A percentile compares a stretch with the other conserved stretches of the same genome.
Conservation (phyloP, 1,140 invertebrate genomes). For the Drosophila melanica region DNA sequence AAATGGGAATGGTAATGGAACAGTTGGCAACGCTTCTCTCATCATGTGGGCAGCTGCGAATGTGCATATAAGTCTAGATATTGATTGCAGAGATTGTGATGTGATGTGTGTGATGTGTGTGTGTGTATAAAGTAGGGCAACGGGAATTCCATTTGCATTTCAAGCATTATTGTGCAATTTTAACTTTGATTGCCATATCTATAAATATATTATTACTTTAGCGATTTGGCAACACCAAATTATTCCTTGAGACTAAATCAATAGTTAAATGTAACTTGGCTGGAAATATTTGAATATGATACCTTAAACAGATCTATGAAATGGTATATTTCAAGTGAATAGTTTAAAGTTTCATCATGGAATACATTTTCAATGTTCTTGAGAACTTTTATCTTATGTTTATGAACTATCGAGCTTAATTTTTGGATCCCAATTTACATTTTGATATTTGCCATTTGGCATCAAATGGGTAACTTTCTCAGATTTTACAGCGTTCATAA, state of each 20-base stretch:
- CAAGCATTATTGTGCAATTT: neutral
- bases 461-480: conserved; percentile 22
- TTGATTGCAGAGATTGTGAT: conserved; percentile 3
- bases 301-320: too few species aligned
- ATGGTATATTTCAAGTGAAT: too few species aligned
- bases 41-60: neutral
- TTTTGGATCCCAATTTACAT: conserved; percentile 6
- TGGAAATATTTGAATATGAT: too few species aligned
- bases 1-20: conserved; percentile 15
- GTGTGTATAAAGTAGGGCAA: conserved; percentile 5
- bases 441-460: conserved; percentile 13
- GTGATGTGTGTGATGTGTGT: too few species aligned
- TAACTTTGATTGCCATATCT: neutral
- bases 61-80: neutral
- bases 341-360: neutral
- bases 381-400: neutral
- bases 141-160: neutral
- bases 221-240: neutral
- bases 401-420: conserved; percentile 6
- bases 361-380: neutral
- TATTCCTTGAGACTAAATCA: too few species aligned
- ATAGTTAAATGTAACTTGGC: too few species aligned
- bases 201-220: neutral
- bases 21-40: conserved; percentile 13
- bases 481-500: conserved; percentile 46